Percentiles rank a stretch among this genome's conserved stretches.
Evolutionary conservation across 2,113 vertebrate species (phyloP).

Genomic region (Xiphophorus hellerii): DNA sequence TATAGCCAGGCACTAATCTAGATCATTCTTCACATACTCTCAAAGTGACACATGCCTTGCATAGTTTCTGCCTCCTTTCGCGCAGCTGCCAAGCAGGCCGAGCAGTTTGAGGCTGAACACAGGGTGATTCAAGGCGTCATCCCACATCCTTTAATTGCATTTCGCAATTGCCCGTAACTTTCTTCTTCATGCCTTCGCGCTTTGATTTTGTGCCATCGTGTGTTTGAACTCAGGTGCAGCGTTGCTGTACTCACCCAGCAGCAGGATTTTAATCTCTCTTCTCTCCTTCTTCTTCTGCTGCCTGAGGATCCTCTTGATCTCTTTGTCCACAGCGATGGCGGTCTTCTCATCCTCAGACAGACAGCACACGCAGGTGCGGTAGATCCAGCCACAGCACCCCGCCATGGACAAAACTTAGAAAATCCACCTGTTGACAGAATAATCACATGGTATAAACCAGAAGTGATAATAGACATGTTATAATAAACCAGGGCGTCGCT

Average conservation of each 20-base stretch:
- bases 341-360: slow-evolving; percentile 85
- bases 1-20: slow-evolving; percentile 15
- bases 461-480: neutral
- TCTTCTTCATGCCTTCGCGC: neutral
- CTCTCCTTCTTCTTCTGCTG: slow-evolving; percentile 84
- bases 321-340: slow-evolving; percentile 77
- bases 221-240: neutral
- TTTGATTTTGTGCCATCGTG: neutral
- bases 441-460: neutral
- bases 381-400: slow-evolving; percentile 66
- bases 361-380: slow-evolving; percentile 79
- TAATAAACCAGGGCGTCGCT: neutral
- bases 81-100: slow-evolving; percentile 46
- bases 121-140: neutral
- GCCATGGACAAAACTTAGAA: slow-evolving; percentile 64
- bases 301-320: slow-evolving; percentile 83
- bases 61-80: slow-evolving; percentile 25
- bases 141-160: neutral
- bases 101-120: neutral
- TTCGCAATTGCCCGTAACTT: neutral
- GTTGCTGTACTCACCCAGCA: slow-evolving; percentile 82
- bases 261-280: slow-evolving; percentile 86
- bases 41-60: slow-evolving; percentile 50
- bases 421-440: slow-evolving; percentile 12
- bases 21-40: slow-evolving; percentile 41